A percentile compares a stretch with the other conserved stretches of the same genome.
phyloP scores from a whole-genome alignment of 2,113 vertebrate species.

The Muntiacus reevesi region DNA sequence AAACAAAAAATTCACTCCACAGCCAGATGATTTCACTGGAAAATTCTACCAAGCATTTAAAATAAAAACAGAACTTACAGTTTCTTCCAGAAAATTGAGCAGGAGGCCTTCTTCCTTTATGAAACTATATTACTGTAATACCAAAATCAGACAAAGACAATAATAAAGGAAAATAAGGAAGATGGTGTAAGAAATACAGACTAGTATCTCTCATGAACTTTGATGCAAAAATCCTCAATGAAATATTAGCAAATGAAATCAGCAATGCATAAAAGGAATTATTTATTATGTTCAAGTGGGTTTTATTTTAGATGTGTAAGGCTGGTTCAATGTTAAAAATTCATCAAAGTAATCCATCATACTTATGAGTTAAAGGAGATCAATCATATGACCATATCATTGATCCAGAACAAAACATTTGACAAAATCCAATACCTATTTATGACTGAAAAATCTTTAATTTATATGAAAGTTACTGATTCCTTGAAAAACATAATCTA shows the following conservation, averaged over 20 bases:
- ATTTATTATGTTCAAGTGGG: neutral
- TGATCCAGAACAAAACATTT: neutral
- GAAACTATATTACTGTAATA: neutral
- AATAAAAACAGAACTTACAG: neutral
- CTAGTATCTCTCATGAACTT: neutral
- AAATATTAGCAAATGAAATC: neutral
- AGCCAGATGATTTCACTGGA: neutral
- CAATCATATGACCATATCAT: neutral
- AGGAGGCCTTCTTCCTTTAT: neutral
- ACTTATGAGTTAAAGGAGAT: neutral
- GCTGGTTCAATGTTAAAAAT: neutral
- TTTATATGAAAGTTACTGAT: neutral
- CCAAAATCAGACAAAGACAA: neutral
- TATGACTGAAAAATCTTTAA: neutral
- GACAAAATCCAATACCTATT: neutral
- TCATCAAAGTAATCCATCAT: neutral
- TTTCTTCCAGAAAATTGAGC: neutral
- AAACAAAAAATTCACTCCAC: neutral
- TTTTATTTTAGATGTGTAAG: neutral
- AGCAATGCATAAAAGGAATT: neutral
- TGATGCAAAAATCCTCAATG: neutral
- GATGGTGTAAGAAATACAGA: neutral
- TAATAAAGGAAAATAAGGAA: neutral
- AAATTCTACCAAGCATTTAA: neutral
- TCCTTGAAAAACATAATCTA: neutral